Base-by-base conservation (phyloP, 2,113 vertebrate species). In the Odobenus rosmarus region DNA sequence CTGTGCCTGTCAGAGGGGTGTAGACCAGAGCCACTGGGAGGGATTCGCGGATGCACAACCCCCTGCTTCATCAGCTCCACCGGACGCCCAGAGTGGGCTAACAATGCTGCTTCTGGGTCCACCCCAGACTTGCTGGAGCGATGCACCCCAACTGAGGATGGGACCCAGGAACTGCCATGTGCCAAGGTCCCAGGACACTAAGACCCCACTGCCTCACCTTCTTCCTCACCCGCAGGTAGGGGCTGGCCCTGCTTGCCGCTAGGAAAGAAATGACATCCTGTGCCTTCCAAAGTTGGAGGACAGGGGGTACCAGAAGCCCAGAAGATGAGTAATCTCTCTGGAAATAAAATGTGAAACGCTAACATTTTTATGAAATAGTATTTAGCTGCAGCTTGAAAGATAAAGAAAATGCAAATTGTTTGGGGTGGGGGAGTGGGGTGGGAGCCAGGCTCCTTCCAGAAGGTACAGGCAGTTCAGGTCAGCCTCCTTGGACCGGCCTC, bases 141-240 rank as follows among this genome's bases (percentile, higher is more conserved):
- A 4, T 0, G 1, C 11, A 1, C 26, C 42, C 21, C 5, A 2
- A 0, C 2, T 0, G 53, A 1, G 7, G 19, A 12, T 0, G 0
- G 15, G 6, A 21, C 62, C 36, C 33, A 31, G 61, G 59, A 62
- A 23, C 69, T 19, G n/a, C 53, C 26, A 64, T 6, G 8, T 5
- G 76, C 10, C 24, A 1, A 11, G 18, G 42, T 23, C 42, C 42
- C 0, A 0, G 51, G 15, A 5, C 11, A 16, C 39, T 0, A 31
- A 49, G 14, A 5, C 21, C 21, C 21, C 21, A 1, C 57, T 1
- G 9, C 1, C 4, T 14, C 0, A 0, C 10, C 69, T 24, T 39
- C 9, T 15, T 67, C 10, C 0, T 46, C 12, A 0, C 24, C 26
- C 71, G 51, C 28, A 46, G 49, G 85, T 1, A 0, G 46, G 4